Conservation (phyloP, 2,113 vertebrate species). For the Oryzias celebensis region DNA sequence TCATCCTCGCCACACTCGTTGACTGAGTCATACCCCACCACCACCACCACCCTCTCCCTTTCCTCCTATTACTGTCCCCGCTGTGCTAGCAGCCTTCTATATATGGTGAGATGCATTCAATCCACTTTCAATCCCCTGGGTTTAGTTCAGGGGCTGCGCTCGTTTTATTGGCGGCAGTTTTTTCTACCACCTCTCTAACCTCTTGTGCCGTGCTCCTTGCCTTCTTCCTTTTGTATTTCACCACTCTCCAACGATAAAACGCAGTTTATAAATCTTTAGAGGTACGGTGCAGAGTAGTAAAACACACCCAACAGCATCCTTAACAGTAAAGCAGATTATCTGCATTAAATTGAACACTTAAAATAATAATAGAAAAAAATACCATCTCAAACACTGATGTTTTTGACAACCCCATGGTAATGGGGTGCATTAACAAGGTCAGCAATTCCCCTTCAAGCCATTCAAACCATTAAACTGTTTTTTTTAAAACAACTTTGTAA, state of each 20-base stretch:
- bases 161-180: constrained; percentile 61
- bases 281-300: constrained; percentile 27
- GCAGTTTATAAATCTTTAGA: constrained; percentile 38
- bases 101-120: constrained; percentile 68
- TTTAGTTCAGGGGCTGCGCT: constrained; percentile 70
- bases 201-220: constrained; percentile 42
- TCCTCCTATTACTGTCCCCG: constrained; percentile 15
- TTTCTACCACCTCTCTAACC: constrained; percentile 50
- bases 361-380: constrained; percentile 12
- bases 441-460: constrained; percentile 2
- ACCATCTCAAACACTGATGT: constrained; percentile 33
- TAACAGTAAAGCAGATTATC: neutral
- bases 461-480: constrained; percentile 24
- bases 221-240: constrained; percentile 42
- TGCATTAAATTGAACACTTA: constrained; percentile 4
- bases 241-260: constrained; percentile 46
- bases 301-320: neutral
- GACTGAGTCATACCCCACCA: constrained; percentile 39
- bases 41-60: constrained; percentile 8
- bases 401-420: constrained; percentile 41
- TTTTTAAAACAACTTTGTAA: constrained; percentile 43
- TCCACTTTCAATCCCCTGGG: constrained; percentile 70
- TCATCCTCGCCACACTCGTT: constrained; percentile 41
- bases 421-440: constrained; percentile 27
- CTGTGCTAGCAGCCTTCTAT: constrained; percentile 46